Percentiles rank a stretch among this genome's conserved stretches.
phyloP scores from a whole-genome alignment of 2,888 invertebrate species.

The Norana najaformis region DNA sequence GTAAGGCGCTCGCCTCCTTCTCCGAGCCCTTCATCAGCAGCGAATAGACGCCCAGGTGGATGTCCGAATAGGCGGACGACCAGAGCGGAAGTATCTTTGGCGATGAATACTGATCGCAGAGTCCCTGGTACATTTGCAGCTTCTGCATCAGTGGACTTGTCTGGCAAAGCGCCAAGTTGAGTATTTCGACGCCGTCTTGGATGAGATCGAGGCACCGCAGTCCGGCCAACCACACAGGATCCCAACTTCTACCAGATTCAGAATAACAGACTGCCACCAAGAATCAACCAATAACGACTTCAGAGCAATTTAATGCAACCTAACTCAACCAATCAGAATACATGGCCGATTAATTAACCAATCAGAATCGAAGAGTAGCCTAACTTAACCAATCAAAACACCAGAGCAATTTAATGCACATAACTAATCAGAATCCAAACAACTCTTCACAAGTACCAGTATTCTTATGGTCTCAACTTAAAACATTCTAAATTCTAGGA shows the following conservation, averaged over 20 bases:
- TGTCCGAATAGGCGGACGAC: slow-evolving; percentile 55
- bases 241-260: slow-evolving; percentile 34
- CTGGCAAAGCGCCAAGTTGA: slow-evolving; percentile 51
- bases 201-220: slow-evolving; percentile 55
- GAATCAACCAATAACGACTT: too few relatives aligned
- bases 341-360: too few relatives aligned
- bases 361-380: too few relatives aligned
- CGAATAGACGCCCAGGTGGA: slow-evolving; percentile 56
- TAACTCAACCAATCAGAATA: too few relatives aligned
- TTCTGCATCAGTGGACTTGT: slow-evolving; percentile 34
- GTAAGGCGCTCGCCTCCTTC: slow-evolving; percentile 45
- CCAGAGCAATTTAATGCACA: too few relatives aligned
- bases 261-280: not conserved
- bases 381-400: not conserved
- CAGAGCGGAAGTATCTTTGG: slow-evolving; percentile 49
- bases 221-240: slow-evolving; percentile 54
- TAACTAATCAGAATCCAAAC: too few relatives aligned
- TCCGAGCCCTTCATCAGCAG: slow-evolving; percentile 51
- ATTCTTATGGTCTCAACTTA: too few relatives aligned
- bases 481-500: too few relatives aligned
- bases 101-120: slow-evolving; percentile 51
- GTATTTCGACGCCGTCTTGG: slow-evolving; percentile 52
- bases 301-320: too few relatives aligned
- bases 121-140: slow-evolving; percentile 52
- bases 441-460: too few relatives aligned